A percentile compares a stretch with the other conserved stretches of the same genome.
Evolutionary conservation across 2,888 invertebrate species (phyloP).

Genomic region (Acronicta alni): DNA sequence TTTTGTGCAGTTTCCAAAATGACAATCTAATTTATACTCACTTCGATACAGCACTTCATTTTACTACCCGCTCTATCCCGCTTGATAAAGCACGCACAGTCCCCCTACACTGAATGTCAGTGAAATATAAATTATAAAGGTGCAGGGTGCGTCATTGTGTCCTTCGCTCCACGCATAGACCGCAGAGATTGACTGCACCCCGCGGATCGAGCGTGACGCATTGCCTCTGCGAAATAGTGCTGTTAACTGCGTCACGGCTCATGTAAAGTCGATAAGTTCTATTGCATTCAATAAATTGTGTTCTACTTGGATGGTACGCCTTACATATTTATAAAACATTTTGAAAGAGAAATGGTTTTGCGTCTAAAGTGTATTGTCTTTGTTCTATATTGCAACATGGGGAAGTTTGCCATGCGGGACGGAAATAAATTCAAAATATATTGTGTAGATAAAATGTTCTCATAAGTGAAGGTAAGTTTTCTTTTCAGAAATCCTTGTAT

Average conservation of each 20-base stretch:
- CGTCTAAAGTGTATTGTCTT: not conserved
- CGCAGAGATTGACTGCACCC: slow-evolving; percentile 84
- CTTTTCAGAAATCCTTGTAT: too few species aligned
- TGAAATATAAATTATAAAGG: slow-evolving; percentile 80
- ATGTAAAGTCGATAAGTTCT: slow-evolving; percentile 55
- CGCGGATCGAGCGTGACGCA: slow-evolving; percentile 72
- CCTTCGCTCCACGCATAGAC: slow-evolving; percentile 80
- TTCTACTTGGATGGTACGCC: slow-evolving; percentile 27
- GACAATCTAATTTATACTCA: slow-evolving; percentile 5
- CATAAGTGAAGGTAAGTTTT: too few species aligned
- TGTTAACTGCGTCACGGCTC: slow-evolving; percentile 58
- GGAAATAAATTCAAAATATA: not conserved
- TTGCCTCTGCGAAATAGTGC: slow-evolving; percentile 63
- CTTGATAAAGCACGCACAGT: slow-evolving; percentile 72
- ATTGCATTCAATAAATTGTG: slow-evolving; percentile 51
- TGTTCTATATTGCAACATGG: too few species aligned
- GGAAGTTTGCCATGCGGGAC: too few species aligned
- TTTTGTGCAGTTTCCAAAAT: too few species aligned
- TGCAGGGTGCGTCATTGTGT: slow-evolving; percentile 80
- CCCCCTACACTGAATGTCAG: slow-evolving; percentile 67
- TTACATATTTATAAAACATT: slow-evolving; percentile 36
- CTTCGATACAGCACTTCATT: slow-evolving; percentile 13
- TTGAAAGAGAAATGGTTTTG: slow-evolving; percentile 14
- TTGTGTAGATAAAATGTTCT: too few species aligned
- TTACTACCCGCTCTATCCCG: slow-evolving; percentile 50